Evolutionary conservation across 37 sponge, comb jelly and placozoan species (phyloP).

Genomic region (Beroe forskalii): DNA sequence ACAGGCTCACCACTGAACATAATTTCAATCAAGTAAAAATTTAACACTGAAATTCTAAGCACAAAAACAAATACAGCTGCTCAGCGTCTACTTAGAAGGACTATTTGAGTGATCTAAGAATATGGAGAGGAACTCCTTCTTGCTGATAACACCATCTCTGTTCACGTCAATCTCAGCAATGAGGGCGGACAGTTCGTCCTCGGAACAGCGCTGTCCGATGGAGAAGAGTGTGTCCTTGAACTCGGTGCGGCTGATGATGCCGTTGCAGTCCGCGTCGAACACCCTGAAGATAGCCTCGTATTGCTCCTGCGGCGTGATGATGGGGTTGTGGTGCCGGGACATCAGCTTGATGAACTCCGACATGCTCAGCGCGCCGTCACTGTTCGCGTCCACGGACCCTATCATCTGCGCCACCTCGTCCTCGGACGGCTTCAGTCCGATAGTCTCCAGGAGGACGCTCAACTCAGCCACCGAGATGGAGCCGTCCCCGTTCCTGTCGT

Average conservation of each 20-base stretch:
- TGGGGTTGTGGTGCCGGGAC: constrained; percentile 63
- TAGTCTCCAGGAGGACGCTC: constrained; percentile 43
- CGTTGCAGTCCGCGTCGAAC: constrained; percentile 57
- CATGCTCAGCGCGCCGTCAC: constrained; percentile 53
- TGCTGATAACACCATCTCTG: constrained; percentile 57
- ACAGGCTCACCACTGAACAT: too few species aligned
- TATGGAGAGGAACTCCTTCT: constrained; percentile 37
- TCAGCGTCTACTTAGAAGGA: background rate
- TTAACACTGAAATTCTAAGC: too few species aligned
- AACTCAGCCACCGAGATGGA: constrained; percentile 40
- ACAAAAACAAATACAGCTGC: too few species aligned
- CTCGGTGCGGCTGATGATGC: constrained; percentile 10
- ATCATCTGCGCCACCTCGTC: constrained; percentile 55
- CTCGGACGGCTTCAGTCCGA: constrained; percentile 45
- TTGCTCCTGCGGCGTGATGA: constrained; percentile 44
- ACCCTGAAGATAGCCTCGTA: constrained; percentile 63
- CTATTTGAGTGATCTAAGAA: background rate
- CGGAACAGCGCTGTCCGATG: constrained; percentile 57
- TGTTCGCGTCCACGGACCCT: constrained; percentile 16
- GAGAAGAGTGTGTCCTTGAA: constrained; percentile 57
- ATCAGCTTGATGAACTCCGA: constrained; percentile 55
- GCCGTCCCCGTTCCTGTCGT: constrained; percentile 60
- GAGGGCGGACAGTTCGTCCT: constrained; percentile 25
- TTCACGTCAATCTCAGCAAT: constrained; percentile 39
- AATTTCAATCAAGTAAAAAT: too few species aligned